Percentiles rank a stretch among this genome's conserved stretches.
These are phyloP conservation scores for Scleropages formosus DNA, from an alignment of 2,797 vertebrate genomes.

Conservation along the genomic window DNA sequence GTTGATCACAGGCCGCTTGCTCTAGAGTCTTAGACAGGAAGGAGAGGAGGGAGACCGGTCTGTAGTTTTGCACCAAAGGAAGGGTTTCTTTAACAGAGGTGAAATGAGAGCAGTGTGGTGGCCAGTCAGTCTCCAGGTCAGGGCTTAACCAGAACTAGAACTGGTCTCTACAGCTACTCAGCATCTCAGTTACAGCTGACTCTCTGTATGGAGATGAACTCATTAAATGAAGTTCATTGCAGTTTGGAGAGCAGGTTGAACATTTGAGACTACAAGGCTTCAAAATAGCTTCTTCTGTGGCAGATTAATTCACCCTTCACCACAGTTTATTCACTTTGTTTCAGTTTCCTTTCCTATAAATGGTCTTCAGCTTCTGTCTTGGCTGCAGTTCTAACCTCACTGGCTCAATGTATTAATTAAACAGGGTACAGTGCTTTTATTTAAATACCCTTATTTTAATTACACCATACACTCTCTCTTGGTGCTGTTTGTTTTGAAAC, in stretches of 20 bases:
- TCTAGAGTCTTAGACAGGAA: no score
- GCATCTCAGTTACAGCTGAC: background rate
- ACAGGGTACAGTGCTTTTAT: background rate
- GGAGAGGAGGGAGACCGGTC: no score
- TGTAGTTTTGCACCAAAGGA: no score
- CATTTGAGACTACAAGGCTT: background rate
- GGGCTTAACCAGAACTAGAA: background rate
- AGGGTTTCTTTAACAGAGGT: no score
- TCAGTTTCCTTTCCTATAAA: background rate
- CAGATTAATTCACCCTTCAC: background rate
- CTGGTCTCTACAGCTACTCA: background rate
- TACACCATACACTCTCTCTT: conserved; percentile 16
- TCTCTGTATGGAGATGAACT: no score
- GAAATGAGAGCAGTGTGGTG: no score
- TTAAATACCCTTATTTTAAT: conserved; percentile 28
- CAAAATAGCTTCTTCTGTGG: conserved; percentile 24
- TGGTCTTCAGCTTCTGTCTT: background rate
- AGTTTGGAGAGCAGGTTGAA: background rate
- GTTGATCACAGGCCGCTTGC: no score
- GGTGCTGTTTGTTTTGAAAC: background rate
- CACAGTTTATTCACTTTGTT: background rate
- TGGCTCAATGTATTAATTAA: conserved; percentile 27
- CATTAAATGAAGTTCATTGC: conserved; percentile 17
- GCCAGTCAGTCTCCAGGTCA: background rate
- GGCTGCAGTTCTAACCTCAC: background rate